These are phyloP conservation scores for Sinocyclocheilus maitianheensis DNA, from an alignment of 2,113 vertebrate species.

Conservation along the genomic window DNA sequence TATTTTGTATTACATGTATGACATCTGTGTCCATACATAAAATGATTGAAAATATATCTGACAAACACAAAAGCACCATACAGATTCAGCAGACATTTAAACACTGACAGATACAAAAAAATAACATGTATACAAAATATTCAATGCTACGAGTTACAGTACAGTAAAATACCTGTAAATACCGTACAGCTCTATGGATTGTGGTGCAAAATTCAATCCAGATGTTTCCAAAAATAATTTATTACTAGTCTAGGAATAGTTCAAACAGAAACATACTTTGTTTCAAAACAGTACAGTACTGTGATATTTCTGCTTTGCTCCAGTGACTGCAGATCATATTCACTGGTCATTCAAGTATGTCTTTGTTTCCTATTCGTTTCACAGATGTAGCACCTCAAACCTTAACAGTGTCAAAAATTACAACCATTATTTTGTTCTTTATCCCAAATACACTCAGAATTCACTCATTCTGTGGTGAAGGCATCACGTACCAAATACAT, in stretches of 20 bases:
- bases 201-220: slow-evolving; percentile 52
- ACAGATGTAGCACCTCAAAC: slow-evolving; percentile 1
- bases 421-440: slow-evolving; percentile 20
- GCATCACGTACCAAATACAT: background rate
- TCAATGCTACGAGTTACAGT: background rate
- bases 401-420: background rate
- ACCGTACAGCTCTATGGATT: slow-evolving; percentile 54
- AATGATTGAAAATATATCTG: background rate
- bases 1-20: background rate
- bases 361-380: background rate
- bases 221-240: slow-evolving; percentile 39
- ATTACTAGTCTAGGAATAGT: slow-evolving; percentile 27
- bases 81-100: slow-evolving; percentile 66
- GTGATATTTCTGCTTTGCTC: slow-evolving; percentile 51
- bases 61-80: slow-evolving; percentile 13
- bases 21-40: slow-evolving; percentile 8
- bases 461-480: background rate
- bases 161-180: background rate
- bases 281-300: slow-evolving; percentile 68
- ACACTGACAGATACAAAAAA: slow-evolving; percentile 5
- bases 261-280: slow-evolving; percentile 17
- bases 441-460: background rate
- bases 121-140: background rate
- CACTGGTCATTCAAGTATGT: slow-evolving; percentile 65
- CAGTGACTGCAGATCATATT: slow-evolving; percentile 35